These are phyloP conservation scores for Leguminivora glycinivorella DNA, from an alignment of 1,140 invertebrate species.

Conservation along the genomic window DNA sequence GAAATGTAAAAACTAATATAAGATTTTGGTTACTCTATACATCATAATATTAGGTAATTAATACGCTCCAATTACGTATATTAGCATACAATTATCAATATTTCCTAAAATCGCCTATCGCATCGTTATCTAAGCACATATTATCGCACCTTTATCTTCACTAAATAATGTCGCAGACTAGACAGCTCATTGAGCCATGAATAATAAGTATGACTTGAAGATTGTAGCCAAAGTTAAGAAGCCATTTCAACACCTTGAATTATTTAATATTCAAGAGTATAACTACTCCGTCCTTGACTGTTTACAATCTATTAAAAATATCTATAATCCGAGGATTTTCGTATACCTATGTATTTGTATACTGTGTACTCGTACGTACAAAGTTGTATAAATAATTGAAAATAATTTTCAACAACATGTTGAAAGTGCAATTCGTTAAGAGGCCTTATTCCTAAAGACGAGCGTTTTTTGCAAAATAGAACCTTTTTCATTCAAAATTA, in stretches of 20 bases:
- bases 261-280: not conserved
- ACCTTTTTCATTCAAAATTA: too few relatives aligned
- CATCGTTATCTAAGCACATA: constrained; percentile 8
- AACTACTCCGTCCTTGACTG: not conserved
- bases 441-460: too few relatives aligned
- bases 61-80: not conserved
- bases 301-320: not conserved
- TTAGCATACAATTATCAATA: constrained; percentile 3
- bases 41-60: too few relatives aligned
- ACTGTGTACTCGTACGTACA: too few relatives aligned
- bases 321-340: too few relatives aligned
- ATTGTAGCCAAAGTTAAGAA: not conserved
- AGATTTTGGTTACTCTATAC: too few relatives aligned
- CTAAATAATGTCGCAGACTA: constrained; percentile 20
- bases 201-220: constrained; percentile 2
- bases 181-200: constrained; percentile 19
- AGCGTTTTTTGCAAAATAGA: too few relatives aligned
- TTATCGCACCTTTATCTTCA: constrained; percentile 19
- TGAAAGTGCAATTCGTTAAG: too few relatives aligned
- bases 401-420: too few relatives aligned
- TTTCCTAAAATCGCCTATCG: not conserved
- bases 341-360: too few relatives aligned
- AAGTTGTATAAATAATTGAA: too few relatives aligned
- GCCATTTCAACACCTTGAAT: constrained; percentile 2
- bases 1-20: not conserved